A percentile compares a stretch with the other conserved stretches of the same genome.
phyloP scores from a whole-genome alignment of 2,797 vertebrate species.

The Prionace glauca region DNA sequence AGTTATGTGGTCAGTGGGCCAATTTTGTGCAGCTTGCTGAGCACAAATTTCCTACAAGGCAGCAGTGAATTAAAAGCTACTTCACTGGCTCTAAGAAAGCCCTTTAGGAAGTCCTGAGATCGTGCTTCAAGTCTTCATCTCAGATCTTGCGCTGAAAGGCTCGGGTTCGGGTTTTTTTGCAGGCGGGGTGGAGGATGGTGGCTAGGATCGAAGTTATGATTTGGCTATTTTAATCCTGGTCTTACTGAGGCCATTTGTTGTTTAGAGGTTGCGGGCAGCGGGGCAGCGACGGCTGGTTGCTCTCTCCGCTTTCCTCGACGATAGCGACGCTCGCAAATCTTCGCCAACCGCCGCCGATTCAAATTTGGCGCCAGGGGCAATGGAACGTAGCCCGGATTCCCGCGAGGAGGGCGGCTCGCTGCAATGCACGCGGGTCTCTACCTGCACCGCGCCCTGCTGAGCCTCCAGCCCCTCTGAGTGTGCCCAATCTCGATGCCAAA shows the following conservation, averaged over 20 bases:
- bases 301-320: too few species aligned
- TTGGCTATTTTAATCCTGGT: neutral
- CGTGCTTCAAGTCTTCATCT: too few species aligned
- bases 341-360: neutral
- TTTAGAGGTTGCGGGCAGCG: neutral
- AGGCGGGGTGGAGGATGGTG: too few species aligned
- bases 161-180: too few species aligned
- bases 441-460: neutral
- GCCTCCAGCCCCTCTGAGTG: too few species aligned
- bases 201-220: neutral
- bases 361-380: neutral
- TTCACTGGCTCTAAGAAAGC: neutral
- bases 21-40: neutral
- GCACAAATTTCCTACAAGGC: neutral
- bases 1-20: neutral
- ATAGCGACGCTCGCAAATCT: too few species aligned
- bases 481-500: neutral
- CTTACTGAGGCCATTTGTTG: neutral
- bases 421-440: too few species aligned
- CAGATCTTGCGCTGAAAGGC: too few species aligned
- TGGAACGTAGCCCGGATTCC: neutral
- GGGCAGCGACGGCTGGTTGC: too few species aligned
- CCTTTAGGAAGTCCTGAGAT: neutral
- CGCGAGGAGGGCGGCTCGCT: neutral
- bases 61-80: neutral